Base-by-base conservation (phyloP, 2,888 invertebrate species). In the Acleris holmiana region DNA sequence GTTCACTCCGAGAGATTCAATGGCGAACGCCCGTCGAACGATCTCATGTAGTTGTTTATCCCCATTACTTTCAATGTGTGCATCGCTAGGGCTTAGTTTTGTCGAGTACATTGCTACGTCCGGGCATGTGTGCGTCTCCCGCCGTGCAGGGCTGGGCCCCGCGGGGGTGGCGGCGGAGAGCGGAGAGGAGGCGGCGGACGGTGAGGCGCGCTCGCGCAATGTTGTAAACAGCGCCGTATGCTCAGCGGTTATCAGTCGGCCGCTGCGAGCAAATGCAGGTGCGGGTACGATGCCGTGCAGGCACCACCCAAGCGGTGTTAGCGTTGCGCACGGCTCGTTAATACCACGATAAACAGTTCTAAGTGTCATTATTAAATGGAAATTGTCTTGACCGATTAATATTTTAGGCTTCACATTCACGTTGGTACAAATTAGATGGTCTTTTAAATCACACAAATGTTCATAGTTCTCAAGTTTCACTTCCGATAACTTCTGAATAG, bases 221-320 rank as follows among this genome's bases (percentile, higher is more conserved):
- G 46, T 17, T n/a, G 46, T 46, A 25, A 5, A 4, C 17, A 46
- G 6, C 4, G 17, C 46, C n/a, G n/a, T n/a, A 46, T n/a, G 46
- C 17, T 46, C 46, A 46, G 46, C 5, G 46, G 46, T 46, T 46
- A 46, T 2, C 2, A n/a, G n/a, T 15, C 4, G 46, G 4, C 17
- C 1, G 17, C n/a, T n/a, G n/a, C n/a, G n/a, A n/a, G n/a, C n/a
- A n/a, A n/a, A 3, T 3, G 17, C 15, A 1, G 46, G 17, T 2
- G 46, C 46, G 17, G 46, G 46, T 46, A 46, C 46, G 17, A 46
- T 46, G 2, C 46, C 46, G 46, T 46, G 46, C 46, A 46, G 17
- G n/a, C 17, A 17, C 17, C 46, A 46, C 17, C 46, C 46, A 1
- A 40, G 15, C 2, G 40, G 40, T 10, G 40, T 40, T 4, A 40